A percentile compares a stretch with the other conserved stretches of the same genome.
Evolutionary conservation across 2,113 vertebrate species (phyloP).

Genomic region (Callospermophilus lateralis): DNA sequence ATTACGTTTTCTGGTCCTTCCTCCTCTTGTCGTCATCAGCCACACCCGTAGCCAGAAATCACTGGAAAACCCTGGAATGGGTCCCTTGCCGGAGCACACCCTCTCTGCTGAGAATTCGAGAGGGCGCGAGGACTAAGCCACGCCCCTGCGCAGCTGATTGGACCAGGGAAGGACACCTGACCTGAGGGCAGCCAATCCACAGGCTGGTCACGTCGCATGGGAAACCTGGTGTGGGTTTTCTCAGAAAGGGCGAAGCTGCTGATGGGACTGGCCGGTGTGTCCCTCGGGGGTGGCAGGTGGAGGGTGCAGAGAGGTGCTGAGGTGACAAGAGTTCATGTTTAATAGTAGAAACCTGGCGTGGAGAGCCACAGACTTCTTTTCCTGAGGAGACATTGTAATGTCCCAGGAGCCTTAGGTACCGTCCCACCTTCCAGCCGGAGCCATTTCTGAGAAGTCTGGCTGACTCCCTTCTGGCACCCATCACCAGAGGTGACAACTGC

Average conservation of each 20-base stretch:
- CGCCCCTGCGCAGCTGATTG: neutral
- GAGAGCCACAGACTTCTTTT: neutral
- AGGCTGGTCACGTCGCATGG: rapidly evolving
- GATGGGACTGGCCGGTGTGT: rapidly evolving
- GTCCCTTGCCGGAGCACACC: neutral
- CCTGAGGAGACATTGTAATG: neutral
- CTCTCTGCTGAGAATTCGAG: too few species aligned
- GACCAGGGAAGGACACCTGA: neutral
- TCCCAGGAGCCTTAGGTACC: neutral
- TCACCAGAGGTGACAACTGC: neutral
- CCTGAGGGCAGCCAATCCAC: neutral
- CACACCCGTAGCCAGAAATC: neutral
- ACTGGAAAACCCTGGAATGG: too few species aligned
- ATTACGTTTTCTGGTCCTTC: neutral
- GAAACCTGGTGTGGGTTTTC: neutral
- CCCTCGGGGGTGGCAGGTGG: rapidly evolving
- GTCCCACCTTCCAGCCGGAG: neutral
- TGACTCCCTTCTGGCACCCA: neutral
- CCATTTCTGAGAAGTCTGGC: neutral
- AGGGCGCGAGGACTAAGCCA: neutral
- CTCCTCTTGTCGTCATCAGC: neutral
- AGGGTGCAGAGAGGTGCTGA: neutral
- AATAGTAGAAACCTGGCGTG: too few species aligned
- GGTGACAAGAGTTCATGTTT: neutral
- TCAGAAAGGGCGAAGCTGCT: neutral